These are phyloP conservation scores for Amblyjoppa proteus DNA, from an alignment of 2,888 invertebrate genomes.

Conservation along the genomic window DNA sequence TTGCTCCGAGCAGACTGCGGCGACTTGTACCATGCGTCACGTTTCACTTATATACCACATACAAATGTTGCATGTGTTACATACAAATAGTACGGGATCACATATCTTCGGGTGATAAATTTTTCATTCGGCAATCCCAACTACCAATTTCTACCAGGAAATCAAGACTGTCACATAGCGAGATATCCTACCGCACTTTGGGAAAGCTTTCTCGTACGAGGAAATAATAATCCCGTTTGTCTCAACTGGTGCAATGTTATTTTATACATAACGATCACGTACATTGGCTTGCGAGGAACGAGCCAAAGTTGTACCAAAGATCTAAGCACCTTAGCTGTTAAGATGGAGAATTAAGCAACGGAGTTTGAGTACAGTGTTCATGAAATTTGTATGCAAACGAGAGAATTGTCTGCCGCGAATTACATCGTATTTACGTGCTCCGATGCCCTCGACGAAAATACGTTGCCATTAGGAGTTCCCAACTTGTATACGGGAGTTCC, in stretches of 20 bases:
- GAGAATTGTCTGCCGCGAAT: neutral
- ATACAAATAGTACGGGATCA: neutral
- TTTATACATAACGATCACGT: slow-evolving; percentile 36
- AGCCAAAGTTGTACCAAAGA: slow-evolving; percentile 15
- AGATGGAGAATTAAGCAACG: slow-evolving; percentile 20
- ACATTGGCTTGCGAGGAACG: slow-evolving; percentile 4
- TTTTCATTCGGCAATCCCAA: slow-evolving; percentile 11
- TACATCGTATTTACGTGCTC: slow-evolving; percentile 5
- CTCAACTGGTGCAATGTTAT: slow-evolving; percentile 17
- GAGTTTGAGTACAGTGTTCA: slow-evolving; percentile 6
- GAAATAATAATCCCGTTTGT: slow-evolving; percentile 1
- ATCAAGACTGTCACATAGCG: slow-evolving; percentile 33
- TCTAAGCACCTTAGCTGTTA: neutral
- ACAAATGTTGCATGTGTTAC: neutral
- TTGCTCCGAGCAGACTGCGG: neutral
- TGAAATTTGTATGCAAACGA: slow-evolving; percentile 39
- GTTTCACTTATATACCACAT: neutral
- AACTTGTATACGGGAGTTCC: slow-evolving; percentile 1
- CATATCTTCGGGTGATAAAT: slow-evolving; percentile 1
- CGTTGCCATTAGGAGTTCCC: slow-evolving; percentile 4
- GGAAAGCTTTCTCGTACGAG: neutral
- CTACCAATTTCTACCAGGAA: slow-evolving; percentile 48
- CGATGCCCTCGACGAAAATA: neutral
- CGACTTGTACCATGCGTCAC: neutral
- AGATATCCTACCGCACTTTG: slow-evolving; percentile 15